phyloP scores from a whole-genome alignment of 2,888 invertebrate genomes.

The Hydropsyche betteni region DNA sequence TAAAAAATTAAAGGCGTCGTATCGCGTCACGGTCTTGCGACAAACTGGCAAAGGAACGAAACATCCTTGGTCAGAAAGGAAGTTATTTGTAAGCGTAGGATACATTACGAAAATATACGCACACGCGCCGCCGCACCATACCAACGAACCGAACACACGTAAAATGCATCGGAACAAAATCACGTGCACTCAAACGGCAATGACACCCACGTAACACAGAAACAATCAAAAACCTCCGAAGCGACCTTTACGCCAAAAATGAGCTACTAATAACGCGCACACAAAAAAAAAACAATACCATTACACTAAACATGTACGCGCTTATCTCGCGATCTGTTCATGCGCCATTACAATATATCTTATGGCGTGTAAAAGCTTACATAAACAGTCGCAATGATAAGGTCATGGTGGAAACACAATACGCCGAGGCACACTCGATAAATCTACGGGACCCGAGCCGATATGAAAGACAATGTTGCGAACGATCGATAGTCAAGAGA shows the following conservation, averaged over 20 bases:
- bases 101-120: slow-evolving; percentile 15
- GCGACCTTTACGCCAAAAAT: too few species aligned
- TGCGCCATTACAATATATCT: slow-evolving; percentile 25
- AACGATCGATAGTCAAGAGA: background rate
- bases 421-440: too few species aligned
- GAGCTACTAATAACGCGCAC: too few species aligned
- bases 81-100: slow-evolving; percentile 27
- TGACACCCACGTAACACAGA: too few species aligned
- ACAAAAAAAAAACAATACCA: too few species aligned
- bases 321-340: slow-evolving; percentile 9
- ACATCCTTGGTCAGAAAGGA: slow-evolving; percentile 30
- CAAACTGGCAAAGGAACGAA: slow-evolving; percentile 19
- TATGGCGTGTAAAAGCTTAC: slow-evolving; percentile 19
- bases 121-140: background rate
- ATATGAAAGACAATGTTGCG: background rate
- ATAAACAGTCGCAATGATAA: slow-evolving; percentile 19
- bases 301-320: too few species aligned
- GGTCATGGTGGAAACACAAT: slow-evolving; percentile 12
- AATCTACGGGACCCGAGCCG: background rate
- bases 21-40: slow-evolving; percentile 3
- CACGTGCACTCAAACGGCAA: too few species aligned
- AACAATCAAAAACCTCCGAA: too few species aligned
- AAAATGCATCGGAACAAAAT: too few species aligned
- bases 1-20: slow-evolving; percentile 10
- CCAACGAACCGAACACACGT: too few species aligned